phyloP scores from a whole-genome alignment of 2,113 vertebrate genomes.

The Pyxicephalus adspersus region DNA sequence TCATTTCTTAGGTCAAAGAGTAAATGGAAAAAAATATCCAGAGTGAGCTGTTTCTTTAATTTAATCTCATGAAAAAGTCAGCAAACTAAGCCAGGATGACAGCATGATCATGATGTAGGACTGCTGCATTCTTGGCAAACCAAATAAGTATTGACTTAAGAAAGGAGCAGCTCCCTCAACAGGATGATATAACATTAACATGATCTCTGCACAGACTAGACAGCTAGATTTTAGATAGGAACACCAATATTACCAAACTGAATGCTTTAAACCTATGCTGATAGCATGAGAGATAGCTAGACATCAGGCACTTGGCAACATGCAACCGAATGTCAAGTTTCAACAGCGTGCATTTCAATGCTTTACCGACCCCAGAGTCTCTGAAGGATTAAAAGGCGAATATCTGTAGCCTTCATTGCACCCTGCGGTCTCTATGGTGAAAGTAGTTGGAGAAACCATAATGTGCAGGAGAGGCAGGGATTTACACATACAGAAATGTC shows the following conservation, averaged over 20 bases:
- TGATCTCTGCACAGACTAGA: neutral
- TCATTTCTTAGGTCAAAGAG: slow-evolving; percentile 39
- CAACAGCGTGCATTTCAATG: neutral
- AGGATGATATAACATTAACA: neutral
- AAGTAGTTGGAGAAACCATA: too few species aligned
- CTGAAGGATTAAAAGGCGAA: too few species aligned
- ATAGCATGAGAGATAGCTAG: neutral
- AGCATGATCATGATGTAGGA: neutral
- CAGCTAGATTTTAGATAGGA: too few species aligned
- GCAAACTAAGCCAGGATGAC: neutral
- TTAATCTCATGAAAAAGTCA: slow-evolving; percentile 12
- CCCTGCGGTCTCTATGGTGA: too few species aligned
- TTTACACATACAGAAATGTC: too few species aligned
- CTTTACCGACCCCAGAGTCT: too few species aligned
- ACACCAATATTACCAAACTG: neutral
- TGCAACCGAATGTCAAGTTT: neutral
- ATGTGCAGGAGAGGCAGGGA: too few species aligned
- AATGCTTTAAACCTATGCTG: neutral
- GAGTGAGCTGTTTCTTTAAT: slow-evolving; percentile 15
- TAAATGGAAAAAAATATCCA: slow-evolving; percentile 14
- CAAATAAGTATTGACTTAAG: slow-evolving; percentile 19
- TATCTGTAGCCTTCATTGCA: too few species aligned
- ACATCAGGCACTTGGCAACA: neutral
- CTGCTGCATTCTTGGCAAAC: neutral
- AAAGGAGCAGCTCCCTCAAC: neutral